phyloP scores from a whole-genome alignment of 2,888 invertebrate genomes.

The Melinopterus prodromus region DNA sequence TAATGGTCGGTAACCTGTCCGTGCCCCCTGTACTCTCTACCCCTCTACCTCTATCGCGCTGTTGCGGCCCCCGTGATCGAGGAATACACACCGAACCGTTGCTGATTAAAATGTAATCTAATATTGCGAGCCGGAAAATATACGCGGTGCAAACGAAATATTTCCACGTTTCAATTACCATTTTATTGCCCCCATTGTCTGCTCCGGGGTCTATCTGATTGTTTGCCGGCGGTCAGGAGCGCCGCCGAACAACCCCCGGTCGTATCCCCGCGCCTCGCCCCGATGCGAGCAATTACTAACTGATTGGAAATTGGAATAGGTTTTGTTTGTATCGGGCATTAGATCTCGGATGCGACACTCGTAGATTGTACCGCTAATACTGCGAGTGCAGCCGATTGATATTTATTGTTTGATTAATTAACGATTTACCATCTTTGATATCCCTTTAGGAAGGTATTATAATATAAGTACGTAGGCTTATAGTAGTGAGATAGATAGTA shows the following conservation, averaged over 20 bases:
- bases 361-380: not conserved
- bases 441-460: not conserved
- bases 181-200: constrained; percentile 40
- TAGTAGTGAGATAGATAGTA: too few species aligned
- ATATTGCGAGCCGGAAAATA: constrained; percentile 61
- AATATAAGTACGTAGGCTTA: too few species aligned
- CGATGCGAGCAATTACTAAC: not conserved
- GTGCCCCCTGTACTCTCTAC: constrained; percentile 29
- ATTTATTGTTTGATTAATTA: not conserved
- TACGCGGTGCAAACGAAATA: constrained; percentile 45
- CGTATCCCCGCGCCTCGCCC: not conserved
- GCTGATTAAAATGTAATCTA: constrained; percentile 65
- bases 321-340: not conserved
- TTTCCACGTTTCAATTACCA: constrained; percentile 40
- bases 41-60: constrained; percentile 32
- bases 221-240: constrained; percentile 31
- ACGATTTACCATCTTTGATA: not conserved
- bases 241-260: not conserved
- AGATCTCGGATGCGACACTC: not conserved
- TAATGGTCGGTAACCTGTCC: constrained; percentile 55
- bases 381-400: not conserved
- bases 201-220: constrained; percentile 34
- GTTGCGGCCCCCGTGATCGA: constrained; percentile 34
- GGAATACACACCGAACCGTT: constrained; percentile 50
- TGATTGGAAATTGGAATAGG: not conserved